Evolutionary conservation across 2,888 invertebrate genomes (phyloP), one percentile per base, ranked within the genome.

Genomic region (Callimorpha dominula): DNA sequence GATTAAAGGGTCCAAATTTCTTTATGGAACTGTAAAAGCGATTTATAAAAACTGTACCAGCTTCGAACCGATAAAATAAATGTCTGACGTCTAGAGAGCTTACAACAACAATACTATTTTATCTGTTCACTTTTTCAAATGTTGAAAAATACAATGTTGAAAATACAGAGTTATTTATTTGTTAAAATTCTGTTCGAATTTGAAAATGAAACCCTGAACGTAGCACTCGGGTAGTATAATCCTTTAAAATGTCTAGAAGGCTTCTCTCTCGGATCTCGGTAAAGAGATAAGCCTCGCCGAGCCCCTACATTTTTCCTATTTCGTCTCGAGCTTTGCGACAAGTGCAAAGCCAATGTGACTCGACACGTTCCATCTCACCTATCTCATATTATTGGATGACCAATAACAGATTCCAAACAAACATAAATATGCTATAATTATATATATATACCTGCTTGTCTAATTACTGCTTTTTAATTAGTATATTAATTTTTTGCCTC

Each of bases 211-310:
- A 40, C 49, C 11, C 15, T 15, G 50, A 31, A 50, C 31, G 49
- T 50, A 62, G 65, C 72, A 76, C 70, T 75, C 64, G 65, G 80
- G 81, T 78, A 82, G 80, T 79, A 73, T 83, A 83, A 81, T 82
- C 79, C 79, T 86, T 80, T 80, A 79, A 86, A 84, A 85, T 79
- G 82, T 83, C 80, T 75, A 75, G 80, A 80, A 81, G 82, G 81
- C 78, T 86, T 81, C 81, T 43, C 66, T 75, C 40, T 75, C 68
- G 75, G 83, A 81, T 81, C 84, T 79, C 73, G 78, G 87, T 86
- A 85, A 86, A 87, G 82, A 88, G 90, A 88, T 90, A 89, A 90
- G 87, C 85, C 79, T 72, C 75, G 71, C 76, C 70, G 82, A 87
- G 85, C 82, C 78, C 81, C 71, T 82, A 85, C 84, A 87, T 86